Evolutionary conservation across 2,888 invertebrate genomes (phyloP).

Genomic region (Ypsolopha scabrella): DNA sequence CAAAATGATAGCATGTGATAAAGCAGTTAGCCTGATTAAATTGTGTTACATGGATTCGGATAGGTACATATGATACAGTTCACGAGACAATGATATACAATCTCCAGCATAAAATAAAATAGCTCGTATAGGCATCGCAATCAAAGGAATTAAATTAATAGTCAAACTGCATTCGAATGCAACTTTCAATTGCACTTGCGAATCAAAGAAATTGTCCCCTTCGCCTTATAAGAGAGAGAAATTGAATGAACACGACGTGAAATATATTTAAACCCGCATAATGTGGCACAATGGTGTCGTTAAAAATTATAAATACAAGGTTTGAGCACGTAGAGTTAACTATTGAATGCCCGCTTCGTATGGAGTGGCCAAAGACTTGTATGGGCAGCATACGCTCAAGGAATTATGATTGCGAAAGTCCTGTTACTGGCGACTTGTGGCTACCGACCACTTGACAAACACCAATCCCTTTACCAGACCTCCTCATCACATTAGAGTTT

Average conservation of each 20-base stretch:
- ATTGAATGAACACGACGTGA: not conserved
- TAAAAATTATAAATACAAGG: constrained; percentile 19
- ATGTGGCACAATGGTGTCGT: constrained; percentile 25
- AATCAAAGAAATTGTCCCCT: not conserved
- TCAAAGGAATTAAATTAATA: not conserved
- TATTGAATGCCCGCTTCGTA: not conserved
- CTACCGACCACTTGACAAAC: constrained; percentile 12
- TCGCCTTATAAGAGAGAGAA: not conserved
- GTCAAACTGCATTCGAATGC: not conserved
- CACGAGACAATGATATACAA: not conserved
- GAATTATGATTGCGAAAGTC: constrained; percentile 67
- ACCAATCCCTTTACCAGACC: not conserved
- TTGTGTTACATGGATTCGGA: no score
- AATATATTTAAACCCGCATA: not conserved
- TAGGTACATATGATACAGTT: no score
- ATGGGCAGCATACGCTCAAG: constrained; percentile 20
- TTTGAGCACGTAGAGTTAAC: not conserved
- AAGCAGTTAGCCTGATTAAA: no score
- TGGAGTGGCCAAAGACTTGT: constrained; percentile 6
- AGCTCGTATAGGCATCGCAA: not conserved
- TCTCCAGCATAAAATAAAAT: not conserved
- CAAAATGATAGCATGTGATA: no score
- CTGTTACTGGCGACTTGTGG: constrained; percentile 44
- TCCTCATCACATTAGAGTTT: not conserved
- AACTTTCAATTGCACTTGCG: not conserved